Evolutionary conservation across 2,797 vertebrate genomes (phyloP).

Genomic region (Cephalopachus bancanus): DNA sequence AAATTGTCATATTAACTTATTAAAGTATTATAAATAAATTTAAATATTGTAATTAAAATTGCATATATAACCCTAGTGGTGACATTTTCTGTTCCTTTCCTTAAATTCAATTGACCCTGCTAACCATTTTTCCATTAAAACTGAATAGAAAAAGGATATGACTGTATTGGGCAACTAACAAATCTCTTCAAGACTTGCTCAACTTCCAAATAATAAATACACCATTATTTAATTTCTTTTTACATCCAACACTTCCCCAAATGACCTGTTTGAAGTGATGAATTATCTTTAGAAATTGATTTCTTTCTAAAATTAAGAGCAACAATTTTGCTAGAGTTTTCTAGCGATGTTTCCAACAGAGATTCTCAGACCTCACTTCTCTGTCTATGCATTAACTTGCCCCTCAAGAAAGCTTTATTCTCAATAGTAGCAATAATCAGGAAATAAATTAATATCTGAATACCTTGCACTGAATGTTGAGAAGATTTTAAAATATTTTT

Average conservation of each 20-base stretch:
- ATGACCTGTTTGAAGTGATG: slow-evolving; percentile 32
- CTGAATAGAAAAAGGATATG: background rate
- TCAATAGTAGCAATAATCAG: slow-evolving; percentile 2
- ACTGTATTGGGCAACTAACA: background rate
- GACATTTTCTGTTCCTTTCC: background rate
- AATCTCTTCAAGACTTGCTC: background rate
- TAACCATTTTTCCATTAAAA: background rate
- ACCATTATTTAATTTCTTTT: slow-evolving; percentile 60
- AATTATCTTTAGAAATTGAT: slow-evolving; percentile 52
- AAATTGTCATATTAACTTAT: background rate
- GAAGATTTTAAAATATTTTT: slow-evolving; percentile 63
- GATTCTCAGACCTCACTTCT: slow-evolving; percentile 5
- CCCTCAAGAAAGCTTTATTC: background rate
- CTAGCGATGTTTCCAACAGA: background rate
- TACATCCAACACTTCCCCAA: background rate
- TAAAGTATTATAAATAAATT: slow-evolving; percentile 10
- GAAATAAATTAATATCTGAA: background rate
- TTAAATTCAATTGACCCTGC: background rate
- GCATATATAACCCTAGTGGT: background rate
- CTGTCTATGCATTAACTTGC: background rate
- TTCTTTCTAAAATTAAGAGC: slow-evolving; percentile 25
- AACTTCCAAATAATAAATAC: background rate
- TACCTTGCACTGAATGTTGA: background rate
- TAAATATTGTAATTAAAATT: slow-evolving; percentile 11
- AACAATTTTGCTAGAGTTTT: slow-evolving; percentile 36